These are phyloP conservation scores for Malachius bipustulatus DNA, from an alignment of 2,888 invertebrate genomes.

Conservation along the genomic window DNA sequence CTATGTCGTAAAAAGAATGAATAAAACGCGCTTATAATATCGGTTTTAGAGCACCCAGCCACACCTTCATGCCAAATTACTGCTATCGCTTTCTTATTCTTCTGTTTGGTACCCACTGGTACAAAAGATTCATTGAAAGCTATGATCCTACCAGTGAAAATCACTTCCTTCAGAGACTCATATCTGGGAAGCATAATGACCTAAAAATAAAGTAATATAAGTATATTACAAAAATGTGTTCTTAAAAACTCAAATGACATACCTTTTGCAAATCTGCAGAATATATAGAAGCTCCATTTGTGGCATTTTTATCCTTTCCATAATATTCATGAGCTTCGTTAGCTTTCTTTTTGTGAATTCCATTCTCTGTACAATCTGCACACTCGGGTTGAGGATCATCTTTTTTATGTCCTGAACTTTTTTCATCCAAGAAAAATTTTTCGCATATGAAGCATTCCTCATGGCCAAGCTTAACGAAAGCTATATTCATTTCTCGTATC, in stretches of 20 bases:
- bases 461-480: conserved; percentile 17
- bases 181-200: conserved; percentile 16
- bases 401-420: conserved; percentile 8
- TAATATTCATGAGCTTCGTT: conserved; percentile 8
- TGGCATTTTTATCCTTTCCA: conserved; percentile 7
- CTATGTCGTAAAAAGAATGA: conserved; percentile 9
- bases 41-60: conserved; percentile 10
- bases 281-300: conserved; percentile 1
- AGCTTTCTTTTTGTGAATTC: conserved; percentile 8
- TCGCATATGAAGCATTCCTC: conserved; percentile 20
- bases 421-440: conserved; percentile 9
- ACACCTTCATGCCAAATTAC: conserved; percentile 13
- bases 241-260: background rate
- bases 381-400: conserved; percentile 10
- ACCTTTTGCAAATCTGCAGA: conserved; percentile 3
- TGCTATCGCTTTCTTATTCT: conserved; percentile 11
- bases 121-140: conserved; percentile 15
- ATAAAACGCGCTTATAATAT: conserved; percentile 12
- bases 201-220: conserved; percentile 9
- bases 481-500: conserved; percentile 18
- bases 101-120: conserved; percentile 10
- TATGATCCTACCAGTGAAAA: conserved; percentile 16
- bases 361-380: conserved; percentile 8
- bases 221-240: background rate
- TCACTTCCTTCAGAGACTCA: conserved; percentile 17